Evolutionary conservation across 2,888 invertebrate genomes (phyloP), one percentile per base, ranked within the genome.

Genomic region (Dynastes hyllus): DNA sequence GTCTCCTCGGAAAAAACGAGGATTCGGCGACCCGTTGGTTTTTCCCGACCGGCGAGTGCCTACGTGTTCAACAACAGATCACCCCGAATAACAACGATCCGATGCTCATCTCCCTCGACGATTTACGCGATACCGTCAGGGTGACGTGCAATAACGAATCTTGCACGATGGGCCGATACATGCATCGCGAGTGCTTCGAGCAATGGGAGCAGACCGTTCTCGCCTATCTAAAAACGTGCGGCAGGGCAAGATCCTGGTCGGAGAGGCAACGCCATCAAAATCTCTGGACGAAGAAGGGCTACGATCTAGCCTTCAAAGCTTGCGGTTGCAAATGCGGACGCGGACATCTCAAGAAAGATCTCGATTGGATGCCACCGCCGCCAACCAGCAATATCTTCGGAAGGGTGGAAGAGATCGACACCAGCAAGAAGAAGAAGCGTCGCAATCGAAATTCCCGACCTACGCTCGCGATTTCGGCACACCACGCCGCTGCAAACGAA

Each of bases 271-370:
- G 98, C 40, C 93, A 95, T 85, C 98, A 98, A 90, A 98, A 98
- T 89, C 90, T 98, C 79, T 98, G 98, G 98, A 97, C 98, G 78
- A 98, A 98, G 90, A 98, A 98, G 89, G 98, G 98, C 76, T 98
- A 98, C 90, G 98, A 98, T 89, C 90, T 98, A 88, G 97, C 97
- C 6, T 98, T 95, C 90, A 98, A 97, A 86, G 97, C 97, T 6
- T 98, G 98, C 90, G 95, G 95, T 58, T 98, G 98, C 90, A 95
- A 95, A 82, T 98, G 98, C 90, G 96, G 96, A 2, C 92, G 96
- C 45, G 98, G 98, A 5, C 97, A 98, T 87, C 89, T 98, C 84
- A 95, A 97, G 87, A 98, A 98, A 89, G 98, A 98, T 90, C 91
- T 97, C 73, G 97, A 98, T 88, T 98, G 98, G 96, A 92, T 94